These are phyloP conservation scores for Copsychus sechellarum DNA, from an alignment of 2,113 vertebrate genomes.

Conservation along the genomic window DNA sequence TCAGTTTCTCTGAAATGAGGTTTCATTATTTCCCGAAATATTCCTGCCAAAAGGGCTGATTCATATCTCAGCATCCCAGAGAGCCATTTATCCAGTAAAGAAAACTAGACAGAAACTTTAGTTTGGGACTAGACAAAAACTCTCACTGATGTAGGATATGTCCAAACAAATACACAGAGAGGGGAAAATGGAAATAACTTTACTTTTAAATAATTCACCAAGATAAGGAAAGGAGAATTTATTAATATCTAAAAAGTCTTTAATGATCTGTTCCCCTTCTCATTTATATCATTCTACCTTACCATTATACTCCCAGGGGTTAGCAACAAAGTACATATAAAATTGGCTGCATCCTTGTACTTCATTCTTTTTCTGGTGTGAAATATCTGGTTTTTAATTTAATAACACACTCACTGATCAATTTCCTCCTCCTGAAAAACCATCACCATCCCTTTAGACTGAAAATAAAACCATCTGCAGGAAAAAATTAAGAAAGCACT, in stretches of 20 bases:
- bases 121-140: not conserved
- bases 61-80: not conserved
- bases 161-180: not conserved
- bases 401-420: not conserved
- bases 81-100: not conserved
- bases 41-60: not conserved
- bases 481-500: not conserved
- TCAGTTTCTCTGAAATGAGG: not conserved
- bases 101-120: not conserved
- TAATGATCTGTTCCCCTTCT: not conserved
- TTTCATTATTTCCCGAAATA: not conserved
- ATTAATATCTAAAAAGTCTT: not conserved
- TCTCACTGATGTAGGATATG: not conserved
- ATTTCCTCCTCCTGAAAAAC: not conserved
- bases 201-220: not conserved
- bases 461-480: not conserved
- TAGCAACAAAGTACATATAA: not conserved
- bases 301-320: not conserved
- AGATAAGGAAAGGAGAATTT: not conserved
- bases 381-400: not conserved
- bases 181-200: fast-evolving
- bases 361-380: not conserved
- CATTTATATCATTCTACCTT: not conserved
- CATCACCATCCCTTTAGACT: not conserved
- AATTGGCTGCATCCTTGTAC: not conserved